Base-by-base conservation (phyloP, 2,113 vertebrate genomes). In the Oostethus manadensis region DNA sequence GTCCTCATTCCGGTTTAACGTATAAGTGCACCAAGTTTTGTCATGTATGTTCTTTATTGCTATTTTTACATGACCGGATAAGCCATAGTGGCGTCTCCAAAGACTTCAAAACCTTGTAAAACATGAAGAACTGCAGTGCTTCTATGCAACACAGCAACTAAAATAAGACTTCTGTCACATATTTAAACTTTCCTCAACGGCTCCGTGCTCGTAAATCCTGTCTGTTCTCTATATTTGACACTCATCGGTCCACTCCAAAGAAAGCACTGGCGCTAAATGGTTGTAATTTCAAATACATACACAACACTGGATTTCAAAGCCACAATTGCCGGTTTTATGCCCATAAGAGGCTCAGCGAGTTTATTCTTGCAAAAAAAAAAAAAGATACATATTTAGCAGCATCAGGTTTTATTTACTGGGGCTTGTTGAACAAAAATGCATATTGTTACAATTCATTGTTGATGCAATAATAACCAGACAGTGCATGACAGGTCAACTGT, bases 281-380 rank as follows among this genome's bases (percentile, higher is more conserved):
- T 79, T 10, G 8, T 68, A 74, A 84, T 81, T 85, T 87, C 74
- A 86, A 88, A 89, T 81, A 83, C 74, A 81, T 76, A 70, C 59
- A 70, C 60, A 70, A 77, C 80, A 82, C 73, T 78, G 73, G 55
- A 82, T 80, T 77, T 70, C 56, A 62, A 89, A 86, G 65, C 89
- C 89, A 88, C 85, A 91, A 90, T 90, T 90, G 74, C 82, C 82
- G 87, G 85, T 87, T 87, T 40, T 72, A 68, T 53, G 60, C 81
- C 65, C 73, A 77, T 59, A 64, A 76, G 68, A 67, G 58, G 70
- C 68, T 76, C 43, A 60, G 77, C 77, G 66, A 71, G 77, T 76
- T 86, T 84, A 87, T 78, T 84, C 80, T 85, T 88, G 77, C 62
- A 62, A 76, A 78, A 71, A 77, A 48, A 55, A 83, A 76, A 11